A percentile compares a stretch with the other conserved stretches of the same genome.
phyloP scores from a whole-genome alignment of 2,113 vertebrate species.

The Percopsis transmontana region DNA sequence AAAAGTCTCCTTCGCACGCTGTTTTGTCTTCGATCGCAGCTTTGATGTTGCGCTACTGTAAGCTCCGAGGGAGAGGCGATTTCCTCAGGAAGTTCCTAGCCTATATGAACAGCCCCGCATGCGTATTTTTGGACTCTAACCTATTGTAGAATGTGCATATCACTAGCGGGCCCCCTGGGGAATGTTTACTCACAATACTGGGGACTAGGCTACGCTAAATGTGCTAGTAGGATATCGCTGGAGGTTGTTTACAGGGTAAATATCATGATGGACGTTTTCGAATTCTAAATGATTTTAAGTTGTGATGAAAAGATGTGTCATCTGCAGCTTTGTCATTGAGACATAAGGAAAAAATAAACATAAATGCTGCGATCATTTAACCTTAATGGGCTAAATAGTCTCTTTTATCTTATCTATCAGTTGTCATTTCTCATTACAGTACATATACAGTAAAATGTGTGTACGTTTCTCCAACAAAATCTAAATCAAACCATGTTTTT shows the following conservation, averaged over 20 bases:
- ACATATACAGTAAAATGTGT: background rate
- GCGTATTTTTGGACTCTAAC: conserved; percentile 23
- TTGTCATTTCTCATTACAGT: background rate
- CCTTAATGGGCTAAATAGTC: no score
- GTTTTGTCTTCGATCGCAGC: conserved; percentile 15
- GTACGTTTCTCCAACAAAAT: no score
- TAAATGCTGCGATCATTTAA: no score
- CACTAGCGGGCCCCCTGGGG: conserved; percentile 9
- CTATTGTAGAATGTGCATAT: conserved; percentile 3
- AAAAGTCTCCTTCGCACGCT: background rate
- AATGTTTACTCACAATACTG: background rate
- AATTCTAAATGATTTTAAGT: no score
- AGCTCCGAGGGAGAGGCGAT: conserved; percentile 43
- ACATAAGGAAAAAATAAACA: no score
- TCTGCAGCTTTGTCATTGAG: no score
- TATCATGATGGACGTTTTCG: no score
- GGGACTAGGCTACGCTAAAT: no score
- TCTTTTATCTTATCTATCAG: background rate
- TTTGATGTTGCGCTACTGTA: conserved; percentile 47
- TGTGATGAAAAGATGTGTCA: no score
- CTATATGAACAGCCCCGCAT: conserved; percentile 15
- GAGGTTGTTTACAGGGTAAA: background rate
- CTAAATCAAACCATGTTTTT: no score
- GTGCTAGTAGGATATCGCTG: background rate
- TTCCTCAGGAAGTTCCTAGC: conserved; percentile 63